Evolutionary conservation across 1,140 invertebrate species (phyloP), one percentile per base, ranked within the genome.

Genomic region (Oryzaephilus surinamensis): DNA sequence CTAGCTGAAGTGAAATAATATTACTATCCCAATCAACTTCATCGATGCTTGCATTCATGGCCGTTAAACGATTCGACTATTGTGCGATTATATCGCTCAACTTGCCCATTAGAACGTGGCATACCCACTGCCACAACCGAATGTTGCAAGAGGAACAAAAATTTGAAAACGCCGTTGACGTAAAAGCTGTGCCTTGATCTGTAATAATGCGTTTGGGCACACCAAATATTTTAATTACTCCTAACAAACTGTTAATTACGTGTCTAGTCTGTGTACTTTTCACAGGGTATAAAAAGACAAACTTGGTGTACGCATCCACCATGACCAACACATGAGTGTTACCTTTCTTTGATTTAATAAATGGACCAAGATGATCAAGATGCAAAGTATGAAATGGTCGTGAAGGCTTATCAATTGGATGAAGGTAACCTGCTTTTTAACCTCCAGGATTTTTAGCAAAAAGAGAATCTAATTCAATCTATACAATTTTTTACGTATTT

Each of bases 231-330:
- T 23, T 23, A 2, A 34, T 23, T 12, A 34, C n/a, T 10, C 6
- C 4, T 3, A 7, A 6, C 2, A 34, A 14, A 23, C 23, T 8
- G 6, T 13, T 2, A 10, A 23, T 1, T 7, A 23, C 32, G 7
- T 16, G 32, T 12, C 4, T 4, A 3, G 13, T 8, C 15, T 14
- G 12, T 13, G 20, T 23, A 4, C 8, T 34, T n/a, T 2, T n/a
- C 6, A 34, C 20, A 3, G 20, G 4, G 23, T 34, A 14, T 3
- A 34, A 10, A n/a, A 34, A 23, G 6, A 14, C 16, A 37, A 48
- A 61, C 34, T 60, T 62, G 0, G 48, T 57, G 34, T 51, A 63
- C 0, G 57, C 55, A 8, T 65, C 61, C 0, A 63, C 38, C 0
- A 47, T 42, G 0, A 60, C 61, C 6, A 64, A 31, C 7, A 61